Conservation (phyloP, 37 sponge, comb jelly and placozoan species). For the Bolinopsis microptera region DNA sequence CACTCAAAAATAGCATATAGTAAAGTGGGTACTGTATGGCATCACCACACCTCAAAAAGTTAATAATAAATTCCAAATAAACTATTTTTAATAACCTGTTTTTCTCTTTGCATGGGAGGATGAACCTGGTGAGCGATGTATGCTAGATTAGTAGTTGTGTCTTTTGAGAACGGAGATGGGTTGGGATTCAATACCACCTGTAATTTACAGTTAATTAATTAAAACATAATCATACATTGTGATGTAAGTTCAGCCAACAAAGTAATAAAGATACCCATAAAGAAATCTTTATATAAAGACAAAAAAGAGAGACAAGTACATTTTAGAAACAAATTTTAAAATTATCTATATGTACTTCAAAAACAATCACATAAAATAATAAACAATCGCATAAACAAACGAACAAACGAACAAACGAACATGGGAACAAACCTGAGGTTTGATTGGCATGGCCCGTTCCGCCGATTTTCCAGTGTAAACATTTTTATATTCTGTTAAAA, state of each 20-base stretch:
- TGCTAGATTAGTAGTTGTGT: constrained; percentile 23
- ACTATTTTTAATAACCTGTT: constrained; percentile 39
- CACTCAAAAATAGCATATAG: too few species aligned
- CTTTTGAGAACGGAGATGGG: constrained; percentile 31
- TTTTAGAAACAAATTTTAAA: too few species aligned
- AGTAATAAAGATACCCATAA: too few species aligned
- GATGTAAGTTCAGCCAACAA: too few species aligned
- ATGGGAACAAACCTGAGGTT: constrained; percentile 2
- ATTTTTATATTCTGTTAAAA: constrained; percentile 50
- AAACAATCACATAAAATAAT: too few species aligned
- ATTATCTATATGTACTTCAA: too few species aligned
- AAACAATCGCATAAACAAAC: not conserved
- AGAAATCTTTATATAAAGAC: too few species aligned
- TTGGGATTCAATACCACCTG: constrained; percentile 32
- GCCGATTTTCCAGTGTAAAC: constrained; percentile 15
- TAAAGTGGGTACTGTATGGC: too few species aligned
- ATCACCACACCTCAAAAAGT: too few species aligned
- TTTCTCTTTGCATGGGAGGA: constrained; percentile 54
- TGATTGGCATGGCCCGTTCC: constrained; percentile 14
- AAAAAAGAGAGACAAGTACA: not conserved
- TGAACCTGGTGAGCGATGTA: constrained; percentile 28
- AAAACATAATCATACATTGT: not conserved
- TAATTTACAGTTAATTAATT: not conserved
- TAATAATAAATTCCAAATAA: too few species aligned
- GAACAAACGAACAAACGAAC: not conserved